Conservation (phyloP, 2,113 vertebrate genomes). For the Myotis yumanensis region DNA sequence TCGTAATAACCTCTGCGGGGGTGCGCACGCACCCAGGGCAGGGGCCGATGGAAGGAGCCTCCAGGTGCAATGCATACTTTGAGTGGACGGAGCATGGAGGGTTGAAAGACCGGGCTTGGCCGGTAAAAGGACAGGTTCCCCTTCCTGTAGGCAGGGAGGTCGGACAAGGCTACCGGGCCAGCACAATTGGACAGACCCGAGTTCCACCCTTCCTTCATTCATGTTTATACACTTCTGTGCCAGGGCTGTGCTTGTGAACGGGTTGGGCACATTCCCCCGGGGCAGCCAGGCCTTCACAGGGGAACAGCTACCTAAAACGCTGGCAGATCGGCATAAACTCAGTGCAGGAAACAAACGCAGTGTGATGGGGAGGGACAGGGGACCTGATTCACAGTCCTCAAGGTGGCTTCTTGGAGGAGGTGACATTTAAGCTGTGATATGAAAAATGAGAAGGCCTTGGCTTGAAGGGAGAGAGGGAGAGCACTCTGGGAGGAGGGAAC, state of each 20-base stretch:
- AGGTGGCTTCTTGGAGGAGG: neutral
- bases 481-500: neutral
- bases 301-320: fast-evolving
- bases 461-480: neutral
- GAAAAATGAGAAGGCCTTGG: neutral
- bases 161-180: neutral
- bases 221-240: fast-evolving
- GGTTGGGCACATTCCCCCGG: neutral
- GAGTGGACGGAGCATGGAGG: neutral
- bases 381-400: fast-evolving
- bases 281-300: neutral
- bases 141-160: neutral
- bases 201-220: neutral
- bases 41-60: neutral
- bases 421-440: neutral
- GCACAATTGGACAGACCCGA: fast-evolving
- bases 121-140: too few relatives aligned
- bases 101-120: neutral
- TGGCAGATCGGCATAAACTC: neutral
- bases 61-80: fast-evolving
- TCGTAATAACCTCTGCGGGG: neutral
- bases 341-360: neutral
- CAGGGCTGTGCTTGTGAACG: fast-evolving
- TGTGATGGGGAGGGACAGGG: fast-evolving
- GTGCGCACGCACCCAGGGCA: neutral